These are phyloP conservation scores for Chelmon rostratus DNA, from an alignment of 2,797 vertebrate species.

Conservation along the genomic window DNA sequence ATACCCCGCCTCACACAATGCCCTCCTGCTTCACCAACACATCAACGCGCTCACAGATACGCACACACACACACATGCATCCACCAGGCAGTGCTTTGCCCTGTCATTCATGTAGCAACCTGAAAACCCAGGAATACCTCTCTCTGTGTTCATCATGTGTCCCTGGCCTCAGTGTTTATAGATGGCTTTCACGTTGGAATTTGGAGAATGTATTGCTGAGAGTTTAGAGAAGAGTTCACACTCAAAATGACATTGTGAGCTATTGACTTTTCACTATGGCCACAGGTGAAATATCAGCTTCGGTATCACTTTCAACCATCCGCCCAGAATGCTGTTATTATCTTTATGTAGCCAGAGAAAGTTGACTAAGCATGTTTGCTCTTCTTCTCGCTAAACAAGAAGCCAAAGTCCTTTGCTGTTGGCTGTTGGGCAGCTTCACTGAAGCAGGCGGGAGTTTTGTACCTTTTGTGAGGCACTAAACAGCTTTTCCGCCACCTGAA, in stretches of 20 bases:
- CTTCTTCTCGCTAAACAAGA: background rate
- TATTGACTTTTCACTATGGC: constrained; percentile 46
- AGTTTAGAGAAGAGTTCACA: constrained; percentile 48
- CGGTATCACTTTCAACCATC: constrained; percentile 33
- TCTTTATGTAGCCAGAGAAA: constrained; percentile 10
- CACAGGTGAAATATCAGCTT: constrained; percentile 49
- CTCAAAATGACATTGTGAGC: constrained; percentile 31
- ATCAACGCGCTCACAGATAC: constrained; percentile 28
- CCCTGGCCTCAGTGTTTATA: constrained; percentile 67
- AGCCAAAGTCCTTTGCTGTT: constrained; percentile 4
- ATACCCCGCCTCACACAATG: constrained; percentile 66
- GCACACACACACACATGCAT: background rate
- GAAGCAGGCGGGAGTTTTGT: background rate
- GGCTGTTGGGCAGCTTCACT: background rate
- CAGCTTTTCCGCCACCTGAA: constrained; percentile 11
- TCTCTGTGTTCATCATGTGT: constrained; percentile 55
- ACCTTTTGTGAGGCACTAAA: constrained; percentile 14
- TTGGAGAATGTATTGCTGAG: constrained; percentile 64
- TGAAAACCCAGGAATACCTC: constrained; percentile 70
- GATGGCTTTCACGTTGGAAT: constrained; percentile 77
- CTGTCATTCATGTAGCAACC: constrained; percentile 76
- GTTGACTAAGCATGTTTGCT: constrained; percentile 15
- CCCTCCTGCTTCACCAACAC: constrained; percentile 36
- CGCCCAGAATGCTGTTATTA: constrained; percentile 7
- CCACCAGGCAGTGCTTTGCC: constrained; percentile 40